Evolutionary conservation across 92 coral and sea anemone genomes (phyloP).

Genomic region (Actinostola sp.): DNA sequence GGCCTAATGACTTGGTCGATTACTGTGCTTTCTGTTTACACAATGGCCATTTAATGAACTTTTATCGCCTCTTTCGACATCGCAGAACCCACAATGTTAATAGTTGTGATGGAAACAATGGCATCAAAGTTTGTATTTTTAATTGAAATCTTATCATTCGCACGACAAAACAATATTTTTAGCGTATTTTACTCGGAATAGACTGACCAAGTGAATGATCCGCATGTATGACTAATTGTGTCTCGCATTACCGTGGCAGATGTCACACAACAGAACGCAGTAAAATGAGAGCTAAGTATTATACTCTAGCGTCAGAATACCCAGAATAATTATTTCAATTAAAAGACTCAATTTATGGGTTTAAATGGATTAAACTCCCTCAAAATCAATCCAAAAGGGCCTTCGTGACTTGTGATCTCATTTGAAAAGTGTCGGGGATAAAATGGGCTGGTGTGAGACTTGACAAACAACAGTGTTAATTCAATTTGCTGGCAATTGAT

Average conservation of each 20-base stretch:
- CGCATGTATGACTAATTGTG: too few species aligned
- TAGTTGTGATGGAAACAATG: not conserved
- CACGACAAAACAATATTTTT: too few species aligned
- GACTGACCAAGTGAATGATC: too few species aligned
- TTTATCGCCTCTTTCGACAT: not conserved
- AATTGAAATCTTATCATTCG: not conserved
- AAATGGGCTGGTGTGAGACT: not conserved
- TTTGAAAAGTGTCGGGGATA: not conserved
- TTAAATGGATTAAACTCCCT: slow-evolving; percentile 2
- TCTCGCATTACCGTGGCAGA: not conserved
- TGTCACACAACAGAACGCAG: not conserved
- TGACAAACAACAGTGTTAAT: slow-evolving; percentile 1
- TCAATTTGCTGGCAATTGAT: not conserved
- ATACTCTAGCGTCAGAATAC: not conserved
- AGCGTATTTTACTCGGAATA: too few species aligned
- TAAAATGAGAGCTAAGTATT: slow-evolving; percentile 2
- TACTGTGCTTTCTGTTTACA: slow-evolving; percentile 36
- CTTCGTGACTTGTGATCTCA: slow-evolving; percentile 14
- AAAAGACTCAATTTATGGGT: not conserved
- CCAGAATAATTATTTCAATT: not conserved
- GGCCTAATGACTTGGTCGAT: slow-evolving; percentile 21
- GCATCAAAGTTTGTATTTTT: not conserved
- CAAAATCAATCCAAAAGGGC: not conserved
- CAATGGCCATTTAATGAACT: slow-evolving; percentile 22
- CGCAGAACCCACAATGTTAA: not conserved